Base-by-base conservation (phyloP, 2,888 invertebrate species). In the Mesorhabditis spiculigera region DNA sequence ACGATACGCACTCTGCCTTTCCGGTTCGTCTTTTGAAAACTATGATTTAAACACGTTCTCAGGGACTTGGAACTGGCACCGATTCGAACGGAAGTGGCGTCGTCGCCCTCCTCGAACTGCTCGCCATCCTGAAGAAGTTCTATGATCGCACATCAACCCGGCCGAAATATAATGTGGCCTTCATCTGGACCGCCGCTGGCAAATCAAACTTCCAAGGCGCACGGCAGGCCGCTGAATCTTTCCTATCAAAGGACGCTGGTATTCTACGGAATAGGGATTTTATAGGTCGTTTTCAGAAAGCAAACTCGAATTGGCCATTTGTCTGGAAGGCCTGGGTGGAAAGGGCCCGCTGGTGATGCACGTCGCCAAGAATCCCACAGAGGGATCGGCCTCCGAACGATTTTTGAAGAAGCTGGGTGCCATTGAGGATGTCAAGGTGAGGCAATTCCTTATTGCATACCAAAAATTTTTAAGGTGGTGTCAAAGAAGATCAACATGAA, bases 401-500 rank as follows among this genome's bases (percentile, higher is more conserved):
- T 86, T 84, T 43, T 86, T 82, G 61, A 71, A 75, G 69, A 71
- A 76, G 65, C 68, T 77, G 41, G 71, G 68, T 65, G 68, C 68
- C 13, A 50, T 42, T 43, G 41, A 13, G 50, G 44, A 43, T 66
- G 63, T 41, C 69, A 64, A 43, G 78, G 63, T 67, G 63, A 63
- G 8, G 2, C 6, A 10, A n/a, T 8, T 63, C 6, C 8, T 16
- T 8, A 3, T n/a, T 63, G 8, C 63, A 63, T 63, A 28, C 28
- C 28, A 28, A 28, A 74, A 66, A 71, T 67, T 6, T 71, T 83
- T 45, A 74, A 81, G 42, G 43, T 85, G 42, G 77, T 82, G 43
- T 95, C 96, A 85, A 96, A 96, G 88, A 97, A 97, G 89, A 97
- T 98, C 80, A 95, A 95, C 89, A 88, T 97, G 69, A 94, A 94